Percentiles rank a stretch among this genome's conserved stretches.
Evolutionary conservation across 1,140 invertebrate species (phyloP).

Genomic region (Penaeus indicus): DNA sequence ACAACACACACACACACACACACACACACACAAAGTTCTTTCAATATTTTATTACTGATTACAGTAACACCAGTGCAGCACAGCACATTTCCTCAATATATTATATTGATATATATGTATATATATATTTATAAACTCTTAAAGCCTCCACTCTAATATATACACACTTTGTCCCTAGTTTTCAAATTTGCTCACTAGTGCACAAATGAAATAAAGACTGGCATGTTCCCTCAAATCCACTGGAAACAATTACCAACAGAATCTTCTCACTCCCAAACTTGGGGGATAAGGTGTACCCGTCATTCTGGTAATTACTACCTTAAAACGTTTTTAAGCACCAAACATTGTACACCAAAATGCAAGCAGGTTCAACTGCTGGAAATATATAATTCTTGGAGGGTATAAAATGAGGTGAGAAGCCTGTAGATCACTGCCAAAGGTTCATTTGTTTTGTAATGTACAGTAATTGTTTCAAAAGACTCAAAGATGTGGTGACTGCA

Average conservation of each 20-base stretch:
- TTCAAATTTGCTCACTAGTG: neutral
- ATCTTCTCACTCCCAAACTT: neutral
- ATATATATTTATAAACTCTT: slow-evolving; percentile 5
- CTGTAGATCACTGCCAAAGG: too few species aligned
- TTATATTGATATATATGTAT: slow-evolving; percentile 21
- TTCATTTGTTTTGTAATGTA: too few species aligned
- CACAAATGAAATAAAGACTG: too few species aligned
- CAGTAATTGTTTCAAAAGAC: too few species aligned
- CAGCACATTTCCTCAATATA: slow-evolving; percentile 23
- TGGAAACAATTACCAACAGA: neutral
- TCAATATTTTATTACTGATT: slow-evolving; percentile 17
- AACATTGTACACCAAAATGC: slow-evolving; percentile 28
- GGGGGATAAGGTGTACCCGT: slow-evolving; percentile 19
- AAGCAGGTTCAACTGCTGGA: slow-evolving; percentile 3
- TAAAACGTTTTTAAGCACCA: slow-evolving; percentile 5
- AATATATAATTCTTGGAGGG: neutral
- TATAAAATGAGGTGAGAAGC: neutral
- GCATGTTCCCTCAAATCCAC: slow-evolving; percentile 1
- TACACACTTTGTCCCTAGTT: slow-evolving; percentile 22
- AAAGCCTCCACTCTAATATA: slow-evolving; percentile 31
- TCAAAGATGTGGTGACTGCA: too few species aligned
- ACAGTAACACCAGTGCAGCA: slow-evolving; percentile 30
- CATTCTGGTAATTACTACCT: slow-evolving; percentile 27
- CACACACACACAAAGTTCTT: neutral
- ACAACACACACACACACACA: too few species aligned